These are phyloP conservation scores for Parthenolecanium corni DNA, from an alignment of 2,888 invertebrate genomes.

Conservation along the genomic window DNA sequence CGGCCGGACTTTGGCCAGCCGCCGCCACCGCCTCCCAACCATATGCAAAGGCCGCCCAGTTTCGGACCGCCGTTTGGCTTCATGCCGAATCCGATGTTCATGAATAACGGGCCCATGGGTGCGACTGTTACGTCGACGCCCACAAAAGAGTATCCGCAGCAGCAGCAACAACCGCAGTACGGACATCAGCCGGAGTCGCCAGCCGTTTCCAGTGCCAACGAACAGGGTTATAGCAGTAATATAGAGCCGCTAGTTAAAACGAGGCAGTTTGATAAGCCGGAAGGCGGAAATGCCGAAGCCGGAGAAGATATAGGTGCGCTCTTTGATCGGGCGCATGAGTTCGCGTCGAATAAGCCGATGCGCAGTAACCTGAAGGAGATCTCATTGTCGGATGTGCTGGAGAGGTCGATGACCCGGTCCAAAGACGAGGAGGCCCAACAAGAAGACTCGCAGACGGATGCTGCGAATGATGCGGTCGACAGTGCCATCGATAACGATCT, in stretches of 20 bases:
- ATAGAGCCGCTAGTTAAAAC: not conserved
- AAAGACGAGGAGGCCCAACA: not conserved
- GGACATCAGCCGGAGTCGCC: not conserved
- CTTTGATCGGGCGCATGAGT: not conserved
- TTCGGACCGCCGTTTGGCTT: not conserved
- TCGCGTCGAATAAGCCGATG: not conserved
- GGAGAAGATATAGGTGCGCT: not conserved
- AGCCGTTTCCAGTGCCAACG: not conserved
- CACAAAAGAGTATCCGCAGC: slow-evolving; percentile 1
- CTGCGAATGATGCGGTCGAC: not conserved
- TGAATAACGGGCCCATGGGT: not conserved
- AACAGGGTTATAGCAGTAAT: not conserved
- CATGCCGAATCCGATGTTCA: slow-evolving; percentile 3
- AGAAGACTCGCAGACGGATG: not conserved
- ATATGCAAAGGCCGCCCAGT: too few relatives aligned
- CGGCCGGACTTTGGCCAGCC: too few relatives aligned
- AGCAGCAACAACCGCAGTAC: not conserved
- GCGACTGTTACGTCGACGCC: not conserved
- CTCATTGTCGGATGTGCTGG: slow-evolving; percentile 32
- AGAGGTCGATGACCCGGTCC: not conserved
- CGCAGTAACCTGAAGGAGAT: slow-evolving; percentile 26
- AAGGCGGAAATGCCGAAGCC: not conserved
- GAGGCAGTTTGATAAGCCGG: not conserved
- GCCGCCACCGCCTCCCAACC: too few relatives aligned
- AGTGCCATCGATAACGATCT: not conserved